Evolutionary conservation across 2,888 invertebrate species (phyloP).

Genomic region (Micropterix aruncella): DNA sequence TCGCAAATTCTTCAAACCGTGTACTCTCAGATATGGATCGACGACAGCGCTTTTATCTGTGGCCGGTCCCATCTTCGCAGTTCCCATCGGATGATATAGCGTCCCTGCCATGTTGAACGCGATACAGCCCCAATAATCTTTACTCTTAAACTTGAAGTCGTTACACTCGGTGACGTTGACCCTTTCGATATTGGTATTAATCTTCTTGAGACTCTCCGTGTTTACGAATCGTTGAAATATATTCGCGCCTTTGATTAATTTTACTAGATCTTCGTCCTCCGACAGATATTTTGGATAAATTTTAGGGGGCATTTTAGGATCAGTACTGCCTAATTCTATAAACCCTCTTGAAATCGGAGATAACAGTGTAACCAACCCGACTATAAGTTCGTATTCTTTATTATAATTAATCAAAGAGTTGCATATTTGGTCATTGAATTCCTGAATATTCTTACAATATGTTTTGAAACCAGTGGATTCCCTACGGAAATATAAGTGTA

Average conservation of each 20-base stretch:
- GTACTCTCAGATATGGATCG: slow-evolving; percentile 21
- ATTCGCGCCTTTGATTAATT: slow-evolving; percentile 23
- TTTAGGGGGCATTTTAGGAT: background rate
- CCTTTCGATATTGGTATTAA: slow-evolving; percentile 24
- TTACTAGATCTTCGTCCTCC: background rate
- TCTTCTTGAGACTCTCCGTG: slow-evolving; percentile 21
- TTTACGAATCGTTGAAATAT: slow-evolving; percentile 22
- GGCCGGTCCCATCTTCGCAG: slow-evolving; percentile 27
- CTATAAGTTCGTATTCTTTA: background rate
- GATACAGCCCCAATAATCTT: slow-evolving; percentile 32
- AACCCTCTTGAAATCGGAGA: background rate
- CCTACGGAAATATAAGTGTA: background rate
- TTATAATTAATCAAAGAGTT: background rate
- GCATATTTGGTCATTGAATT: background rate
- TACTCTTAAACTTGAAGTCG: slow-evolving; percentile 20
- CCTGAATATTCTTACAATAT: background rate
- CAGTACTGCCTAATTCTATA: background rate
- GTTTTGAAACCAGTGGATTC: background rate
- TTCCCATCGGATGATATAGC: slow-evolving; percentile 32
- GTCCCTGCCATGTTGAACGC: slow-evolving; percentile 27
- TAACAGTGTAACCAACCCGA: background rate
- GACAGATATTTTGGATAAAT: background rate
- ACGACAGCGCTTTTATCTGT: slow-evolving; percentile 23
- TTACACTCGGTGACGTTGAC: slow-evolving; percentile 25
- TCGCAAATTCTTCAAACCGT: slow-evolving; percentile 21